A percentile compares a stretch with the other conserved stretches of the same genome.
Evolutionary conservation across 2,888 invertebrate species (phyloP).

Genomic region (Heteromurus nitidus): DNA sequence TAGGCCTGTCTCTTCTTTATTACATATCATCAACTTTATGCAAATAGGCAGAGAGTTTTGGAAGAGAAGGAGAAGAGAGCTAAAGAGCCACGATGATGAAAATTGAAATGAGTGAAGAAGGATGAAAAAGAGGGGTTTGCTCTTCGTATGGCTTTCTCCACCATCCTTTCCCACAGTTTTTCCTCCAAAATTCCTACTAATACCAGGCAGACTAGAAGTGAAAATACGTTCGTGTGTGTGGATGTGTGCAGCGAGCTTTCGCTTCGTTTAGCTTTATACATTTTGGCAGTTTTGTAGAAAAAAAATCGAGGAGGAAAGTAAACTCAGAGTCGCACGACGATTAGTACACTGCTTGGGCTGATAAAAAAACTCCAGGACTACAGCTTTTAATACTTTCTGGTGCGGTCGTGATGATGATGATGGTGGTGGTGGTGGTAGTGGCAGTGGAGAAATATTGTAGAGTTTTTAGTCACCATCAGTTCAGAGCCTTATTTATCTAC

Average conservation of each 20-base stretch:
- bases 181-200: no score
- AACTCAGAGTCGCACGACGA: no score
- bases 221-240: no score
- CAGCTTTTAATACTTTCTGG: no score
- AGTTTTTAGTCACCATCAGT: no score
- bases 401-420: neutral
- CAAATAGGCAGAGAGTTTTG: slow-evolving; percentile 19
- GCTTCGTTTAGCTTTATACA: neutral
- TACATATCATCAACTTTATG: slow-evolving; percentile 24
- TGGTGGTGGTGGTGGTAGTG: neutral
- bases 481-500: slow-evolving; percentile 33
- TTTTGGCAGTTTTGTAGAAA: neutral
- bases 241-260: no score
- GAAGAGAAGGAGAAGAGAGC: neutral
- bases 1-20: neutral
- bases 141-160: no score
- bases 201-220: no score
- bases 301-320: no score
- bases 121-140: slow-evolving; percentile 5
- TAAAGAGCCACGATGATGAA: slow-evolving; percentile 24
- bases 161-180: no score
- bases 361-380: no score
- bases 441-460: neutral
- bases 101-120: slow-evolving; percentile 31
- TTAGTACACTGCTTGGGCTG: no score